These are phyloP conservation scores for Andricus grossulariae DNA, from an alignment of 1,140 invertebrate genomes.

Conservation along the genomic window DNA sequence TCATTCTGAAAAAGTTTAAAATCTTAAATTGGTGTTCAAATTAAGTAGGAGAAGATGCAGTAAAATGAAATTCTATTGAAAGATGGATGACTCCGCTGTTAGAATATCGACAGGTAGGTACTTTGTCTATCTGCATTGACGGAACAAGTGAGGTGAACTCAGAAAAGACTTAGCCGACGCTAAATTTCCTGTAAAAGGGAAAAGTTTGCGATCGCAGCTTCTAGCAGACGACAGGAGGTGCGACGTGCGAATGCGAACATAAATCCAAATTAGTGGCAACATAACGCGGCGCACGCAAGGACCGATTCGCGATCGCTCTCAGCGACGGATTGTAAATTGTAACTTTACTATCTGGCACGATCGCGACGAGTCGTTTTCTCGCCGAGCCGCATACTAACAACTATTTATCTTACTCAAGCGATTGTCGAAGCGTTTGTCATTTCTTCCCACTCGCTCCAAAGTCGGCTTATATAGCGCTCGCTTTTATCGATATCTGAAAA, in stretches of 20 bases:
- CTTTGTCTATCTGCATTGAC: neutral
- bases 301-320: constrained; percentile 22
- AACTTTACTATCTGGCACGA: constrained; percentile 23
- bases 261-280: constrained; percentile 58
- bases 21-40: neutral
- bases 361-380: constrained; percentile 31
- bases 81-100: neutral
- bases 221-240: constrained; percentile 8
- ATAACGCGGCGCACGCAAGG: constrained; percentile 37
- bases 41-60: neutral
- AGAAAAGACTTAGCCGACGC: constrained; percentile 16
- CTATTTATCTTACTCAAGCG: constrained; percentile 22
- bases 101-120: neutral
- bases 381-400: constrained; percentile 10
- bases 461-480: constrained; percentile 6
- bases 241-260: constrained; percentile 56
- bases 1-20: neutral
- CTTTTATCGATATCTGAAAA: no score
- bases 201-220: constrained; percentile 1
- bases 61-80: neutral
- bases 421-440: constrained; percentile 15
- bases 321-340: constrained; percentile 28
- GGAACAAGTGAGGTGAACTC: neutral
- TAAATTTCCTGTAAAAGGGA: constrained; percentile 24
- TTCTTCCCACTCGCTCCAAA: constrained; percentile 25